Evolutionary conservation across 2,797 vertebrate species (phyloP).

Genomic region (Sebastes umbrosus): DNA sequence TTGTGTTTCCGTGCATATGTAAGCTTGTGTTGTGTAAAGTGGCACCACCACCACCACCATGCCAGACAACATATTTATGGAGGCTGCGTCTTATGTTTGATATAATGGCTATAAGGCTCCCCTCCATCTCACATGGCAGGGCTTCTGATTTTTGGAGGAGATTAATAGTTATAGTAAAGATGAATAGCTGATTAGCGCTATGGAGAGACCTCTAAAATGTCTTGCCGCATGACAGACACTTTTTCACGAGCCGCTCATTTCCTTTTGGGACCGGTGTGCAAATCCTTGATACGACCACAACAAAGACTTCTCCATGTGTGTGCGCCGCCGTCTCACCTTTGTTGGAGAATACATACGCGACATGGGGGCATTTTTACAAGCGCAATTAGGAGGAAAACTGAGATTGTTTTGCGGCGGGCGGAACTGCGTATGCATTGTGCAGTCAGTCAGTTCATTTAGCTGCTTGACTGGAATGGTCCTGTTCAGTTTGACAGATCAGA

Average conservation of each 20-base stretch:
- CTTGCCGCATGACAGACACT: slow-evolving; percentile 65
- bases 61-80: slow-evolving; percentile 74
- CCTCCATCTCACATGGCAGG: slow-evolving; percentile 35
- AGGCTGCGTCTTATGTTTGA: slow-evolving; percentile 66
- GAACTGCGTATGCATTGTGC: slow-evolving; percentile 53
- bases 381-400: slow-evolving; percentile 68
- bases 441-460: slow-evolving; percentile 64
- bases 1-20: slow-evolving; percentile 55
- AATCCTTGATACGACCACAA: slow-evolving; percentile 75
- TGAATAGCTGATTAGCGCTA: slow-evolving; percentile 66
- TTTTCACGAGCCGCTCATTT: slow-evolving; percentile 74
- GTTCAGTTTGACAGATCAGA: slow-evolving; percentile 78
- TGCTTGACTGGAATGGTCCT: slow-evolving; percentile 60
- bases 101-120: slow-evolving; percentile 52
- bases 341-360: slow-evolving; percentile 62
- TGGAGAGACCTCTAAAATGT: slow-evolving; percentile 60
- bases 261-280: slow-evolving; percentile 64
- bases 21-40: slow-evolving; percentile 60
- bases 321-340: slow-evolving; percentile 68
- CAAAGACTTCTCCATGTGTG: slow-evolving; percentile 67
- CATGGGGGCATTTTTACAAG: slow-evolving; percentile 76
- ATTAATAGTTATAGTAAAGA: slow-evolving; percentile 74
- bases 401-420: slow-evolving; percentile 59
- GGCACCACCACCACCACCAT: slow-evolving; percentile 48
- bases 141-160: slow-evolving; percentile 55